A percentile compares a stretch with the other conserved stretches of the same genome.
Conservation (phyloP, 2,888 invertebrate genomes). For the Hirtodrosophila alboralis region DNA sequence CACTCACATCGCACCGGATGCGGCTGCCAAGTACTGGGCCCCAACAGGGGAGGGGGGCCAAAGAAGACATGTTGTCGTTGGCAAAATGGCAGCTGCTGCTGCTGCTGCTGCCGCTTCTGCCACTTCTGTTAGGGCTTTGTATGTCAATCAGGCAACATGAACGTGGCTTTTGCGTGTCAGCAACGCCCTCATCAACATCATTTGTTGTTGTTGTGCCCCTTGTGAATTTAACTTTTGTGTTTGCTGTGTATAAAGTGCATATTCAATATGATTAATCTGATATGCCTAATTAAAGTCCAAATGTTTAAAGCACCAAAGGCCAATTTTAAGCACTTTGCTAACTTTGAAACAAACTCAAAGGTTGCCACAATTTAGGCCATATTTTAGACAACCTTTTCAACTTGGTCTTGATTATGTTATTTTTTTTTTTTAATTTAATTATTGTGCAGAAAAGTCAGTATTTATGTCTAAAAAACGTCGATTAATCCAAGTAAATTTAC, state of each 20-base stretch:
- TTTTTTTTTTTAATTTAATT: too few species aligned
- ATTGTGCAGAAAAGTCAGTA: too few species aligned
- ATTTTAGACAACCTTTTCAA: too few species aligned
- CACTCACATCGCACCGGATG: conserved; percentile 14
- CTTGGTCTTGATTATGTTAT: too few species aligned
- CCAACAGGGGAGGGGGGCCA: too few species aligned
- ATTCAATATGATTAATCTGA: conserved; percentile 11
- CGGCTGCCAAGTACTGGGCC: conserved; percentile 1
- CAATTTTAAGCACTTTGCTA: background rate
- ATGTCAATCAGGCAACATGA: conserved; percentile 68
- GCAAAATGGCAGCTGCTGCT: background rate
- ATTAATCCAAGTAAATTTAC: too few species aligned
- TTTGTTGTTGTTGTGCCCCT: conserved; percentile 7
- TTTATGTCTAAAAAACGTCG: too few species aligned
- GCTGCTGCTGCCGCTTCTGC: background rate
- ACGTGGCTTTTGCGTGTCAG: conserved; percentile 67
- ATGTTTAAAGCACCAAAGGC: background rate
- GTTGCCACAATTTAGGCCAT: too few species aligned
- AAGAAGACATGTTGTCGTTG: conserved; percentile 1
- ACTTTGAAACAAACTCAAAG: too few species aligned
- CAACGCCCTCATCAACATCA: conserved; percentile 32
- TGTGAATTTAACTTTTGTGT: conserved; percentile 13
- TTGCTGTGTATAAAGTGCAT: conserved; percentile 20
- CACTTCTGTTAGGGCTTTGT: conserved; percentile 50
- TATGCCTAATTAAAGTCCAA: conserved; percentile 19